A percentile compares a stretch with the other conserved stretches of the same genome.
Conservation (phyloP, 1,140 invertebrate species). For the Tribolium madens region DNA sequence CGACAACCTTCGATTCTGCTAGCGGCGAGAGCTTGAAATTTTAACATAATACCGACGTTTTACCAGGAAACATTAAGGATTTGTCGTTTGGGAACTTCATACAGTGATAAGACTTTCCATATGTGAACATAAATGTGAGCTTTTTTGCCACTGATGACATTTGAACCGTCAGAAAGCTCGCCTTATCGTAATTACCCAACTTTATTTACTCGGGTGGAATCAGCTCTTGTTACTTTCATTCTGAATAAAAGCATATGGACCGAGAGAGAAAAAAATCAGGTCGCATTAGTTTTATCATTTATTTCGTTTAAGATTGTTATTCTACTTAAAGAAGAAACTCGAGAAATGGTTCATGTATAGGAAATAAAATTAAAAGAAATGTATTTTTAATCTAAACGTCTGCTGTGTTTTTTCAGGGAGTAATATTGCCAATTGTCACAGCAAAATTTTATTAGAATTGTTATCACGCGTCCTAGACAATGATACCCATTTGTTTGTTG, state of each 20-base stretch:
- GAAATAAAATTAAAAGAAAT: not conserved
- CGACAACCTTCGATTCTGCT: not conserved
- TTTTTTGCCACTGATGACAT: constrained; percentile 14
- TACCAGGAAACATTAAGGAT: not conserved
- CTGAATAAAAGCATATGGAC: not conserved
- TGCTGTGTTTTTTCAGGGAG: not conserved
- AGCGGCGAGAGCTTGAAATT: not conserved
- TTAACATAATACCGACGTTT: not conserved
- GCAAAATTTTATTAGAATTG: too few relatives aligned
- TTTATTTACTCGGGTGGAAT: not conserved
- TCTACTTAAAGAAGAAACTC: not conserved
- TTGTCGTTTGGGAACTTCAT: not conserved
- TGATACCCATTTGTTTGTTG: not conserved
- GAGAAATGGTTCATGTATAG: not conserved
- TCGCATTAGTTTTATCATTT: not conserved
- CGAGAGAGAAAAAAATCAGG: not conserved
- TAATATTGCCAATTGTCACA: too few relatives aligned
- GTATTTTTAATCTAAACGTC: not conserved
- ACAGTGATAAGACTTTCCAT: not conserved
- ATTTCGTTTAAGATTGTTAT: not conserved
- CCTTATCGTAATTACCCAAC: constrained; percentile 5
- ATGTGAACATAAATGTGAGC: constrained; percentile 6
- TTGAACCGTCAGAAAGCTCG: constrained; percentile 2
- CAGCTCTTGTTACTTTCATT: too few relatives aligned
- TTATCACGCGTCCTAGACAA: too few relatives aligned